Conservation (phyloP, 2,888 invertebrate genomes). For the Dryomyza anilis region DNA sequence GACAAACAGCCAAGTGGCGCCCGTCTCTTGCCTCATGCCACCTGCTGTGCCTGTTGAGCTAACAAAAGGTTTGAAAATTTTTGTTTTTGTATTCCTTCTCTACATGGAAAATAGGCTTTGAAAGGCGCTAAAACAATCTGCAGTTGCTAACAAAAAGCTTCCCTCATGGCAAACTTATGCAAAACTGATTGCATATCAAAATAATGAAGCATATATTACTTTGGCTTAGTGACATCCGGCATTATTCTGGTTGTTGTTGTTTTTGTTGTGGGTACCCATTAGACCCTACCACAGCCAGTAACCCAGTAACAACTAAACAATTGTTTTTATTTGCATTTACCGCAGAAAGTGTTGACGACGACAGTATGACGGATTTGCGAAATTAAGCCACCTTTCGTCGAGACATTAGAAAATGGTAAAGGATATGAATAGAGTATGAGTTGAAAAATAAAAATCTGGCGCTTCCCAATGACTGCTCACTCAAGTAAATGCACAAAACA, state of each 20-base stretch:
- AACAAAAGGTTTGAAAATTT: no score
- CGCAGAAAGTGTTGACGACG: no score
- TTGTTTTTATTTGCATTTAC: no score
- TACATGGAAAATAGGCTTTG: background rate
- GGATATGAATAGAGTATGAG: background rate
- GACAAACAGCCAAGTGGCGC: no score
- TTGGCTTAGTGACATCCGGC: slow-evolving; percentile 1
- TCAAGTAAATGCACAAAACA: slow-evolving; percentile 34
- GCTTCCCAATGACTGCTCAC: slow-evolving; percentile 30
- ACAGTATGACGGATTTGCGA: background rate
- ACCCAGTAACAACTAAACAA: no score
- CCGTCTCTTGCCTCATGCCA: background rate
- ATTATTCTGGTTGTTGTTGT: slow-evolving; percentile 11
- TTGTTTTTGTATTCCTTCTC: background rate
- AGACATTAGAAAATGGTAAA: background rate
- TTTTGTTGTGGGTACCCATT: background rate
- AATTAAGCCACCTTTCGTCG: background rate
- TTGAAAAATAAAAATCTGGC: background rate
- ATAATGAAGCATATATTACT: slow-evolving; percentile 19
- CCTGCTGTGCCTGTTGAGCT: no score
- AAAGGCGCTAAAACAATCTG: background rate
- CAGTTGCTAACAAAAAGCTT: background rate
- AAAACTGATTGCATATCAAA: slow-evolving; percentile 21
- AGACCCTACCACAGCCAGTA: no score
- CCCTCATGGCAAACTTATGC: background rate